These are phyloP conservation scores for Chalcosyrphus nemorum DNA, from an alignment of 2,888 invertebrate species.

Conservation along the genomic window DNA sequence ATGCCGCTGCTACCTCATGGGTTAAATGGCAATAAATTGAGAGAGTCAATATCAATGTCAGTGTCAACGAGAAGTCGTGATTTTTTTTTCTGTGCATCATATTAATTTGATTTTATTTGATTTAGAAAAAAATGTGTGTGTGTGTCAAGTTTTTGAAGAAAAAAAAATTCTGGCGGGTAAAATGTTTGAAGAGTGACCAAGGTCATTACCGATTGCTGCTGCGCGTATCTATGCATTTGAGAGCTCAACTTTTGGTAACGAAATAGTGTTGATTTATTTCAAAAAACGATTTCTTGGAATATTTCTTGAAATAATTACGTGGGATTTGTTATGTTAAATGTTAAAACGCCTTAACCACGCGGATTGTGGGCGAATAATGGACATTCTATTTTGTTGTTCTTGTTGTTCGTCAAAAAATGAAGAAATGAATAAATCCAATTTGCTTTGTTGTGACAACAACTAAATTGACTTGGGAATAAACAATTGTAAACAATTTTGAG, in stretches of 20 bases:
- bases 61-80: conserved; percentile 52
- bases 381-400: not conserved
- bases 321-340: not conserved
- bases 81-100: not conserved
- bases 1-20: conserved; percentile 5
- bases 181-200: not conserved
- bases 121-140: not conserved
- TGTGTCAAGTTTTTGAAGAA: not conserved
- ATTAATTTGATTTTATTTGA: conserved; percentile 3
- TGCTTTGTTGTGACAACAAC: not conserved
- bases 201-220: not conserved
- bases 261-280: not conserved
- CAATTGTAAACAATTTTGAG: not conserved
- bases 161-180: not conserved
- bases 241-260: not conserved
- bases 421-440: not conserved
- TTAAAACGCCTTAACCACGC: not conserved
- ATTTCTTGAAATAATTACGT: not conserved
- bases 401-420: not conserved
- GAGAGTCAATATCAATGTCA: conserved; percentile 67
- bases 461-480: not conserved
- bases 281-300: not conserved
- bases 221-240: not conserved
- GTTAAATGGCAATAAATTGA: conserved; percentile 58
- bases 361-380: not conserved